Conservation (phyloP, 2,113 vertebrate species). For the Thalassarche chlororhynchos region DNA sequence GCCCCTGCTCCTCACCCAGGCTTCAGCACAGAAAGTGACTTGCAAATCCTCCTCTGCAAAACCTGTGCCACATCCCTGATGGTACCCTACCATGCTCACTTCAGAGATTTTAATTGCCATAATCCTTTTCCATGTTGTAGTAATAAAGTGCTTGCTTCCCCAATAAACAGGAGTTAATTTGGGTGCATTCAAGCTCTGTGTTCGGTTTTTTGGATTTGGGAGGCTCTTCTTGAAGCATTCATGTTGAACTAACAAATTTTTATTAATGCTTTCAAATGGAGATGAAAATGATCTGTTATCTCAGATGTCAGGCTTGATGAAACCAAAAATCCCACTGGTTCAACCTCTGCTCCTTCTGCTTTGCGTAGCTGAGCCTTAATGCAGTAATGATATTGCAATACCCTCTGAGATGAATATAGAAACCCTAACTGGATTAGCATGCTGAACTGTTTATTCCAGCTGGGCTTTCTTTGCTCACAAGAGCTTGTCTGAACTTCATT, state of each 20-base stretch:
- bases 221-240: neutral
- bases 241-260: conserved; percentile 7
- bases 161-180: neutral
- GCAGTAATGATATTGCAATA: neutral
- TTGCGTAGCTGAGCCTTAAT: neutral
- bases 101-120: neutral
- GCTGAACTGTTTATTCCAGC: neutral
- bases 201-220: neutral
- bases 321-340: neutral
- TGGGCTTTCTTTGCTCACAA: neutral
- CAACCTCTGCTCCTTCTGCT: neutral
- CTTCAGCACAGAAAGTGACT: neutral
- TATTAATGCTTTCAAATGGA: conserved; percentile 6
- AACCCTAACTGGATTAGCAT: neutral
- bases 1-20: neutral
- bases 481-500: neutral
- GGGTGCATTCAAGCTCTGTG: neutral
- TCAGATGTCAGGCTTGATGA: neutral
- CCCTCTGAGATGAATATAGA: neutral
- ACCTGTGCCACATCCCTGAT: fast-evolving
- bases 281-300: conserved; percentile 3
- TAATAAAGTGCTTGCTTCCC: neutral
- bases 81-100: neutral
- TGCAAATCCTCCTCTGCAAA: neutral
- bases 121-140: neutral